Percentiles rank a stretch among this genome's conserved stretches.
Conservation (phyloP, 1,140 invertebrate species). For the Euschistus heros region DNA sequence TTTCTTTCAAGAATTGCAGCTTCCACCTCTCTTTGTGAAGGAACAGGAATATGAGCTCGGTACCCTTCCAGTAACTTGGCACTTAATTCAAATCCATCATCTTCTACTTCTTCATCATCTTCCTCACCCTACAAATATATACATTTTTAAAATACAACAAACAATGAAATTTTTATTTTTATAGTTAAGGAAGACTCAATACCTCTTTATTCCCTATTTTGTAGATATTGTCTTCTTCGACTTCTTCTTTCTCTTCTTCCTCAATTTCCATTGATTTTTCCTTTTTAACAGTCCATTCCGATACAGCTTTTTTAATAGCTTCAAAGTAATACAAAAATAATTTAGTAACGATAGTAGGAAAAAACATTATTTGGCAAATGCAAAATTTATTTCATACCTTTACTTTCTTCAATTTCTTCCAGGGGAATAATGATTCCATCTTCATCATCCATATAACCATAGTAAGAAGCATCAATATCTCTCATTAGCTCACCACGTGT, state of each 20-base stretch:
- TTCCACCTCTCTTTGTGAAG: conserved; percentile 80
- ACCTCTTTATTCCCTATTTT: background rate
- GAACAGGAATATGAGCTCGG: conserved; percentile 76
- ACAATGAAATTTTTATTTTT: background rate
- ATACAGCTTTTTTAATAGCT: conserved; percentile 49
- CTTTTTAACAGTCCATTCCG: conserved; percentile 55
- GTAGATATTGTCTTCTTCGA: conserved; percentile 38
- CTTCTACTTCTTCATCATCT: conserved; percentile 22
- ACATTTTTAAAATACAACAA: background rate
- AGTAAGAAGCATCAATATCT: conserved; percentile 96
- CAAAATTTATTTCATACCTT: conserved; percentile 33
- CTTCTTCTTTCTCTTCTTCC: conserved; percentile 36
- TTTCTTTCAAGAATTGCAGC: conserved; percentile 75
- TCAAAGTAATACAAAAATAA: conserved; percentile 14
- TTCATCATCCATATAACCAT: conserved; percentile 97
- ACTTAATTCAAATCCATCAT: conserved; percentile 34
- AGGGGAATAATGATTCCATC: conserved; percentile 87
- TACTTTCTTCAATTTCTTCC: conserved; percentile 70
- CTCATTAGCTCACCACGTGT: conserved; percentile 95
- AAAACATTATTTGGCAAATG: background rate
- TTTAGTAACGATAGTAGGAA: background rate
- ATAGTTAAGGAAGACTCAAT: background rate
- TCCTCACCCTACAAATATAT: conserved; percentile 22
- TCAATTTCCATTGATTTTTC: conserved; percentile 40
- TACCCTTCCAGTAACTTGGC: conserved; percentile 35